Evolutionary conservation across 1,140 invertebrate genomes (phyloP).

Genomic region (Nomia melanderi): DNA sequence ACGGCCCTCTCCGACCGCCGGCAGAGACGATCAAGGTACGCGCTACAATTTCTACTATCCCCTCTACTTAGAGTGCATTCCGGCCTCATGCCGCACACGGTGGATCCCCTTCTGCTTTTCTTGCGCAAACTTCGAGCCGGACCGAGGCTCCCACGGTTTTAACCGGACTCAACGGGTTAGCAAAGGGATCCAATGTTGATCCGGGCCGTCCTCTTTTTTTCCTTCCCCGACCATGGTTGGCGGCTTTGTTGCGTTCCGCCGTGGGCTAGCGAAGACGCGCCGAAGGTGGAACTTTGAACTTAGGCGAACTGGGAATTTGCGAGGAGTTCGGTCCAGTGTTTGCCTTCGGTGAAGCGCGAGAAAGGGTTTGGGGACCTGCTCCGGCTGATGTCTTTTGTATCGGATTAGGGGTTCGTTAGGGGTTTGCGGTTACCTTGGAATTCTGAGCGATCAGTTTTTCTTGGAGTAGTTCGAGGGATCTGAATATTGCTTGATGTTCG

Average conservation of each 20-base stretch:
- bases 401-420: too few relatives aligned
- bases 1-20: slow-evolving; percentile 14
- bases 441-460: too few relatives aligned
- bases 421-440: too few relatives aligned
- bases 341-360: not conserved
- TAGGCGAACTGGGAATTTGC: not conserved
- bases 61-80: slow-evolving; percentile 3
- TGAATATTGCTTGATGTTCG: too few relatives aligned
- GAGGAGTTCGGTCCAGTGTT: not conserved
- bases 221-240: not conserved
- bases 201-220: slow-evolving; percentile 25
- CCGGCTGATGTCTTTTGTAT: too few relatives aligned
- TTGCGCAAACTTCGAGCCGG: slow-evolving; percentile 12
- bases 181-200: not conserved
- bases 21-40: slow-evolving; percentile 18
- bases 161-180: not conserved
- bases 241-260: not conserved
- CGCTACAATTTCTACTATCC: slow-evolving; percentile 25
- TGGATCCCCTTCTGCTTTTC: slow-evolving; percentile 8
- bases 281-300: not conserved
- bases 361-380: not conserved
- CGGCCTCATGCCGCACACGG: not conserved
- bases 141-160: not conserved
- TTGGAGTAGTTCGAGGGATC: too few relatives aligned
- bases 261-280: not conserved